phyloP scores from a whole-genome alignment of 2,888 invertebrate species.

The Drosophila trichaetosa region DNA sequence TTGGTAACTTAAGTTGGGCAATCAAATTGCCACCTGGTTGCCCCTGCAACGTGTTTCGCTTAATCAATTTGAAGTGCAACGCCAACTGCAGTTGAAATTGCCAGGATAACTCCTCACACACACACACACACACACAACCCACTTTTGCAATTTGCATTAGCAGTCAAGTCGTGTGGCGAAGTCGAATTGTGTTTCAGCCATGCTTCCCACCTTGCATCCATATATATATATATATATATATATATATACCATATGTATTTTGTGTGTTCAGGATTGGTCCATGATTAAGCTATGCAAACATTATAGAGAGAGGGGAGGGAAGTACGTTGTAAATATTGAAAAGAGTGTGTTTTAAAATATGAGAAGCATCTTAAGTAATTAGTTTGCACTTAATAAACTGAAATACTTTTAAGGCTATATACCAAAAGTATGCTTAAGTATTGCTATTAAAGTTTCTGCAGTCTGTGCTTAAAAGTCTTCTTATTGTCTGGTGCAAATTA shows the following conservation, averaged over 20 bases:
- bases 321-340: not conserved
- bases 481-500: not conserved
- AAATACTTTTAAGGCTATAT: too few relatives aligned
- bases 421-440: too few relatives aligned
- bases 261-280: not conserved
- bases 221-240: not conserved
- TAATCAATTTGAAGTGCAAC: slow-evolving; percentile 72
- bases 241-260: too few relatives aligned
- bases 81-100: slow-evolving; percentile 14
- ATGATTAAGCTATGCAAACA: slow-evolving; percentile 34
- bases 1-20: slow-evolving; percentile 28
- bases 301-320: not conserved
- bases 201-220: slow-evolving; percentile 6
- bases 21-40: slow-evolving; percentile 39
- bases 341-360: not conserved
- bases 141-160: slow-evolving; percentile 64
- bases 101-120: not conserved
- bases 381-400: not conserved
- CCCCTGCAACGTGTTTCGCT: slow-evolving; percentile 9
- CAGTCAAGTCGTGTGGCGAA: slow-evolving; percentile 36
- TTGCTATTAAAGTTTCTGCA: not conserved
- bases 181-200: slow-evolving; percentile 33
- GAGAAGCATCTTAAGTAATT: not conserved
- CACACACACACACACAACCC: slow-evolving; percentile 1
- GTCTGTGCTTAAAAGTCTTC: too few relatives aligned